Conservation (phyloP, 1,140 invertebrate genomes). For the Drosophila lacertosa region DNA sequence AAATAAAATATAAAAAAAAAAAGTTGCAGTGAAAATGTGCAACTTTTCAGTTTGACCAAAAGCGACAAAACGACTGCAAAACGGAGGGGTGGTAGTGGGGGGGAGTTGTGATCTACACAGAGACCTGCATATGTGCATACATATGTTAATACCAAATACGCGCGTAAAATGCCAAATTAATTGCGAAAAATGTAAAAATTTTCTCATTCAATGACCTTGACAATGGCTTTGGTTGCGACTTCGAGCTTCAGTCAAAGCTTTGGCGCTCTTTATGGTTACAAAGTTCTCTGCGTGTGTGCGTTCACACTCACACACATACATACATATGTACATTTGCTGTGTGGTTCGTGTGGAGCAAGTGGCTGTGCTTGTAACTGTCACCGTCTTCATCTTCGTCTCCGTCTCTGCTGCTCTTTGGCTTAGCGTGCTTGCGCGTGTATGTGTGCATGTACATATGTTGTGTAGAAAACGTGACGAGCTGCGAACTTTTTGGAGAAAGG, state of each 20-base stretch:
- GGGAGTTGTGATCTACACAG: too few species aligned
- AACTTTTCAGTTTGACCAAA: constrained; percentile 55
- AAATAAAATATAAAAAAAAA: not conserved
- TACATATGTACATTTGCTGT: not conserved
- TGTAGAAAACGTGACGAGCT: constrained; percentile 80
- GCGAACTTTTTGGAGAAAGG: constrained; percentile 77
- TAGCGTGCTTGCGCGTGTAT: constrained; percentile 9
- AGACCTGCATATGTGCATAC: constrained; percentile 14
- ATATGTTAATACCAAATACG: constrained; percentile 50
- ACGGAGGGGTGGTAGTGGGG: too few species aligned
- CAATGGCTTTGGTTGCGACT: constrained; percentile 68
- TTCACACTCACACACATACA: not conserved
- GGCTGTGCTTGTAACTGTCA: constrained; percentile 26
- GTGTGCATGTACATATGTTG: constrained; percentile 5
- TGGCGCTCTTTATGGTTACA: constrained; percentile 47
- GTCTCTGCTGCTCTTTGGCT: constrained; percentile 7
- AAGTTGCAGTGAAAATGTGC: constrained; percentile 65
- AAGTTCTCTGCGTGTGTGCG: constrained; percentile 33
- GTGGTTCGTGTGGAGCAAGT: constrained; percentile 17
- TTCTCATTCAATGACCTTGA: constrained; percentile 79
- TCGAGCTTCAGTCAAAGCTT: constrained; percentile 10
- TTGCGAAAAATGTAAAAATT: constrained; percentile 70
- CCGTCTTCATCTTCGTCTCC: not conserved
- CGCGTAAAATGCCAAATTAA: constrained; percentile 64
- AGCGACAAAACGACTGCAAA: constrained; percentile 39